Evolutionary conservation across 1,140 invertebrate species (phyloP), one percentile per base, ranked within the genome.

Genomic region (Harpegnathos saltator): DNA sequence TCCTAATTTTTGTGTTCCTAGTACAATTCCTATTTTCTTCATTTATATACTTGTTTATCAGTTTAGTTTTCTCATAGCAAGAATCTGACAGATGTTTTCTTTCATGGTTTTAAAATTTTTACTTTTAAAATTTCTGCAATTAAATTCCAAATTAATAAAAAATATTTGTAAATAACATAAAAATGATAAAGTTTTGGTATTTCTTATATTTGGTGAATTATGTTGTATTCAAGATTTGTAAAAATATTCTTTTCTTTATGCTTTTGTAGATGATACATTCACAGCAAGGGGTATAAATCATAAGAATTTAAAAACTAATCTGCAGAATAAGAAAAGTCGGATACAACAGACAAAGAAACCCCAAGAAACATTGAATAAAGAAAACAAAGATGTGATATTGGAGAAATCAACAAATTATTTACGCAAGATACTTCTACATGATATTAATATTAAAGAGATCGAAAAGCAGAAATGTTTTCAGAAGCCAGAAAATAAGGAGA

Each of bases 351-450:
- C 65, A 29, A 92, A 91, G 65, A 94, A 94, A 77, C 90, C 91
- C 0, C 87, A 90, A 52, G 93, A 93, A 82, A 91, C 82, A 5
- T 83, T 92, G n/a, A 94, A 94, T 82, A 94, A 94, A 71, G 93
- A 94, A 59, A 94, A 93, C 72, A 94, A 94, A 48, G 89, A 93
- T 72, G 72, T 91, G 9, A 91, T 91, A 74, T 29, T 66, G 19
- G 92, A 92, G 78, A 93, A 93, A 62, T 89, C 92, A n/a, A 89
- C 91, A 17, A 93, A 92, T 92, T 93, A 92, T 83, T 82, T 94
- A 54, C 87, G 92, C 68, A 93, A 94, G 69, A 92, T 94, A 85
- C 72, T 94, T 19, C 90, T 91, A 9, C 91, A 91, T 63, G 92
- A 93, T 73, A 77, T 89, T 22, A 92, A 89, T 66, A 85, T 91